Percentiles rank a stretch among this genome's conserved stretches.
phyloP scores from a whole-genome alignment of 2,888 invertebrate genomes.

The Seladonia tumulorum region DNA sequence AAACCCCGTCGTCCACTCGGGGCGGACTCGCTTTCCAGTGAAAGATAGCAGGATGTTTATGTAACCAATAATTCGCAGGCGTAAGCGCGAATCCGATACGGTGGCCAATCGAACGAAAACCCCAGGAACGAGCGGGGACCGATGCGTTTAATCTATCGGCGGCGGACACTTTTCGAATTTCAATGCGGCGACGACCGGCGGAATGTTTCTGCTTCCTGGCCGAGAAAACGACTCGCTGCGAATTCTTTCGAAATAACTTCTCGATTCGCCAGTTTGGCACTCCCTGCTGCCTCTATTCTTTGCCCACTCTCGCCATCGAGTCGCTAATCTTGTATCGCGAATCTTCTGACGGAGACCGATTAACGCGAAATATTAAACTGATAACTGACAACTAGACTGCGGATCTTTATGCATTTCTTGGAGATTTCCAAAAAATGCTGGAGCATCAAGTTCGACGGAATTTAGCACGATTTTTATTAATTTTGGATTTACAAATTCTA shows the following conservation, averaged over 20 bases:
- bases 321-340: background rate
- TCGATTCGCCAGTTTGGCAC: background rate
- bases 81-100: conserved; percentile 11
- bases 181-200: conserved; percentile 6
- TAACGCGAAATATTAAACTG: too few species aligned
- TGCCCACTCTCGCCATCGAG: background rate
- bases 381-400: too few species aligned
- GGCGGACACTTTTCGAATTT: conserved; percentile 6
- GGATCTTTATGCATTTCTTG: too few species aligned
- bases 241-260: background rate
- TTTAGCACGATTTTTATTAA: too few species aligned
- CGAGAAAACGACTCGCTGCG: background rate
- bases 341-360: background rate
- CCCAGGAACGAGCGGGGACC: background rate
- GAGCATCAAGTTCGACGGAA: too few species aligned
- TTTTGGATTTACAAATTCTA: too few species aligned
- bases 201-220: conserved; percentile 25
- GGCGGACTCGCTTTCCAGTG: conserved; percentile 27
- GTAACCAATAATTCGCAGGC: conserved; percentile 37
- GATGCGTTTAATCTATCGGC: background rate
- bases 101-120: background rate
- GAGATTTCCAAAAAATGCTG: too few species aligned
- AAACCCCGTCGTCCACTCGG: conserved; percentile 6
- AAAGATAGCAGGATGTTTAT: conserved; percentile 48
- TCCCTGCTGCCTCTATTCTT: background rate